A percentile compares a stretch with the other conserved stretches of the same genome.
phyloP scores from a whole-genome alignment of 2,113 vertebrate species.

The Brachypodius melanocephalos region DNA sequence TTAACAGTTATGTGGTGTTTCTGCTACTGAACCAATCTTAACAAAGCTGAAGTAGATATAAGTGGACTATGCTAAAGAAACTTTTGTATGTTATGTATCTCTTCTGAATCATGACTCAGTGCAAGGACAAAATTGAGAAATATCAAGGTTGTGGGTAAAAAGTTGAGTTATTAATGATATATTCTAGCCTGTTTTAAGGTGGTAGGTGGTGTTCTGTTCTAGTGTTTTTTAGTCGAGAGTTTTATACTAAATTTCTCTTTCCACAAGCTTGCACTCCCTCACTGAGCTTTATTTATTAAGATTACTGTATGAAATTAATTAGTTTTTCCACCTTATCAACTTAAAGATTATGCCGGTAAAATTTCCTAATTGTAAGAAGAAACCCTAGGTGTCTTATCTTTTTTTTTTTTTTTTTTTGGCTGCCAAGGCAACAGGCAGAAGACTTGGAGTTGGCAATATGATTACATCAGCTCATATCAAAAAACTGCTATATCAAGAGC shows the following conservation, averaged over 20 bases:
- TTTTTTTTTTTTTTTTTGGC: not conserved
- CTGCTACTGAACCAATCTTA: not conserved
- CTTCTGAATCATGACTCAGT: not conserved
- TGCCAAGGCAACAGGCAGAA: not conserved
- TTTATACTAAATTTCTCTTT: not conserved
- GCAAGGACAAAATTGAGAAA: not conserved
- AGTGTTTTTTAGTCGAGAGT: not conserved
- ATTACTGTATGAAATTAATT: not conserved
- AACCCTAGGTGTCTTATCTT: not conserved
- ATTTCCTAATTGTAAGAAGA: not conserved
- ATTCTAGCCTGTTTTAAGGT: not conserved
- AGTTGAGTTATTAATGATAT: not conserved
- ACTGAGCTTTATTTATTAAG: not conserved
- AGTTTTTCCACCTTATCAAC: not conserved
- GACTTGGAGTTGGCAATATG: not conserved
- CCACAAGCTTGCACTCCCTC: not conserved
- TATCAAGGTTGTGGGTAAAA: not conserved
- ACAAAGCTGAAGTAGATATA: not conserved
- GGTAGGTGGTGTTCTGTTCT: not conserved
- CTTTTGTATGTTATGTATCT: not conserved
- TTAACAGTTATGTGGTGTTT: not conserved
- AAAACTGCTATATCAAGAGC: not conserved
- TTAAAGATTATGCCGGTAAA: not conserved
- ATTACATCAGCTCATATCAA: not conserved
- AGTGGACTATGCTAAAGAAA: not conserved